Evolutionary conservation across 2,888 invertebrate species (phyloP).

Genomic region (Phengaris alcon): DNA sequence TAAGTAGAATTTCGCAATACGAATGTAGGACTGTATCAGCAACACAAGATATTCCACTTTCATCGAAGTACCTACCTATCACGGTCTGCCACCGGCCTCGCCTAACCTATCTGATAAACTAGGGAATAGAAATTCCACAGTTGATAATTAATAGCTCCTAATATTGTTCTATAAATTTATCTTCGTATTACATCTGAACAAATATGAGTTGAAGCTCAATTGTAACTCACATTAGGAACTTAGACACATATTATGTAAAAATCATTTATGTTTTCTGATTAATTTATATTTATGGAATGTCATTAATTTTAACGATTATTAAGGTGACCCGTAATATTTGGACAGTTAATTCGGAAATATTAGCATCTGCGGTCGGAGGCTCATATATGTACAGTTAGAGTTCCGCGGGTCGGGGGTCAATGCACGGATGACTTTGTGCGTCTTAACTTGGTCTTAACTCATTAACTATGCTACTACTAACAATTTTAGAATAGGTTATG

Average conservation of each 20-base stretch:
- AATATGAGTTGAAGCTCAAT: no score
- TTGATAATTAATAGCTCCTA: not conserved
- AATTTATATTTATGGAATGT: not conserved
- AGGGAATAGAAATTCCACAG: slow-evolving; percentile 2
- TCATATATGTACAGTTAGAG: slow-evolving; percentile 46
- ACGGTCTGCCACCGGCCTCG: slow-evolving; percentile 7
- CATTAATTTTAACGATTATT: not conserved
- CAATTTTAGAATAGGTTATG: no score
- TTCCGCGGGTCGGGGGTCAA: slow-evolving; percentile 52
- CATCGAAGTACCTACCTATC: slow-evolving; percentile 9
- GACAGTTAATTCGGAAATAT: not conserved
- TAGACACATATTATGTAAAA: no score
- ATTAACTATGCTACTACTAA: slow-evolving; percentile 16
- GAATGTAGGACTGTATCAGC: slow-evolving; percentile 20
- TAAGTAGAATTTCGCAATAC: slow-evolving; percentile 2
- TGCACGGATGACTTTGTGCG: slow-evolving; percentile 40
- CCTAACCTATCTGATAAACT: slow-evolving; percentile 23
- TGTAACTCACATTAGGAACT: no score
- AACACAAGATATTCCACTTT: slow-evolving; percentile 27
- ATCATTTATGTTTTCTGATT: no score
- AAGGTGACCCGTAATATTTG: not conserved
- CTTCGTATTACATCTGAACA: no score
- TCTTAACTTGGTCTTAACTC: slow-evolving; percentile 24
- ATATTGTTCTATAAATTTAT: no score
- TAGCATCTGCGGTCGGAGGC: slow-evolving; percentile 33